phyloP scores from a whole-genome alignment of 2,888 invertebrate species.

The Salticus scenicus region DNA sequence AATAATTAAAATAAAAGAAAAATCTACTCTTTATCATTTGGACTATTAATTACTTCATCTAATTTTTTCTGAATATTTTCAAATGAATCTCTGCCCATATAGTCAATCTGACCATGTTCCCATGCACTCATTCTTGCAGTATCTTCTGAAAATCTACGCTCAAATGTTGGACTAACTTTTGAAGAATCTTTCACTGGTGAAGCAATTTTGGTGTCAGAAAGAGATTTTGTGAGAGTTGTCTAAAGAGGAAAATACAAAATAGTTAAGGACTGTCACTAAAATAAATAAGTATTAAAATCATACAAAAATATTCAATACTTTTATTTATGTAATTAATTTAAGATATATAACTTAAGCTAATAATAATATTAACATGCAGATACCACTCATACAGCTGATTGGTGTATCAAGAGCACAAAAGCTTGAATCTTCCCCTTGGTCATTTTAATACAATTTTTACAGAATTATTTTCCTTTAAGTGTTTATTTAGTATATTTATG shows the following conservation, averaged over 20 bases:
- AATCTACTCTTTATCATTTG: not conserved
- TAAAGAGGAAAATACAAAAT: slow-evolving; percentile 6
- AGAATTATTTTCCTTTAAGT: no score
- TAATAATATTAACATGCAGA: no score
- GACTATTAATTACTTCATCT: slow-evolving; percentile 54
- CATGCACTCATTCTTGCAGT: slow-evolving; percentile 76
- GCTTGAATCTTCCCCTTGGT: no score
- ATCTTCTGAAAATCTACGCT: slow-evolving; percentile 19
- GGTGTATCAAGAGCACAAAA: no score
- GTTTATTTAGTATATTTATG: no score
- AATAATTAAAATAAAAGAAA: not conserved
- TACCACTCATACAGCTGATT: no score
- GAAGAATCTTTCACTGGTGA: slow-evolving; percentile 1
- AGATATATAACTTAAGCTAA: no score
- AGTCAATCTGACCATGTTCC: slow-evolving; percentile 92
- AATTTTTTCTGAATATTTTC: slow-evolving; percentile 91
- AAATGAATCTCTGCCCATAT: slow-evolving; percentile 94
- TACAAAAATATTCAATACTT: no score
- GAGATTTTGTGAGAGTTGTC: not conserved
- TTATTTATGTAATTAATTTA: no score
- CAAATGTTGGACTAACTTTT: not conserved
- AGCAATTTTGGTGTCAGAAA: slow-evolving; percentile 8
- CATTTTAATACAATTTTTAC: no score
- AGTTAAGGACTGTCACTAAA: slow-evolving; percentile 9
- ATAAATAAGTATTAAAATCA: slow-evolving; percentile 28